Evolutionary conservation across 2,888 invertebrate species (phyloP), one percentile per base, ranked within the genome.

Genomic region (Drosophila dives): DNA sequence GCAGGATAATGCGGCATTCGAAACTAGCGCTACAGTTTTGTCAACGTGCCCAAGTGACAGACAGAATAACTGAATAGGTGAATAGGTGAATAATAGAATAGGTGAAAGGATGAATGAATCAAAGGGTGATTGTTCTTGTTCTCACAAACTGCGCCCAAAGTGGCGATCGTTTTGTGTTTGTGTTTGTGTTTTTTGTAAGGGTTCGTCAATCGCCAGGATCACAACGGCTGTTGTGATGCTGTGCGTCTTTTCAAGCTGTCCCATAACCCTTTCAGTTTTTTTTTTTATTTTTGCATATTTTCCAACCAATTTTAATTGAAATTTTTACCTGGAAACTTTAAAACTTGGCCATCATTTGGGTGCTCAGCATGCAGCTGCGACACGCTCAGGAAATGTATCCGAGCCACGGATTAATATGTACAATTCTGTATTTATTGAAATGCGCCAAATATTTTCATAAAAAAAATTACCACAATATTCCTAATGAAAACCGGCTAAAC

Each of bases 381-480:
- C 59, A 61, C 59, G 65, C 42, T 69, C 32, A 29, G 72, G 63
- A 59, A 69, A 58, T 66, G 55, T 75, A 77, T 66, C 68, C 63
- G 62, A 49, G 48, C 73, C 54, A 59, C 50, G 59, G 67, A 72
- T 75, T 80, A 80, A 73, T 51, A 73, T 51, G 36, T 69, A 66
- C 72, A 64, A 66, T 69, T 80, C 60, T 61, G 48, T 83, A 83
- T 81, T 88, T 86, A 86, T 80, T 83, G 65, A 88, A 86, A 85
- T 88, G 81, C 70, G 68, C 54, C 69, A 84, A 88, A 86, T 81
- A 88, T 85, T 83, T 85, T 83, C 59, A 79, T 83, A 73, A 75
- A 88, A 78, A 76, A 79, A 76, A 83, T 73, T 80, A 85, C 85
- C 85, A 85, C 83, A 88, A 83, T 77, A 88, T 85, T 81, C 60